Evolutionary conservation across 1,140 invertebrate species (phyloP).

Genomic region (Drosophila simulans): DNA sequence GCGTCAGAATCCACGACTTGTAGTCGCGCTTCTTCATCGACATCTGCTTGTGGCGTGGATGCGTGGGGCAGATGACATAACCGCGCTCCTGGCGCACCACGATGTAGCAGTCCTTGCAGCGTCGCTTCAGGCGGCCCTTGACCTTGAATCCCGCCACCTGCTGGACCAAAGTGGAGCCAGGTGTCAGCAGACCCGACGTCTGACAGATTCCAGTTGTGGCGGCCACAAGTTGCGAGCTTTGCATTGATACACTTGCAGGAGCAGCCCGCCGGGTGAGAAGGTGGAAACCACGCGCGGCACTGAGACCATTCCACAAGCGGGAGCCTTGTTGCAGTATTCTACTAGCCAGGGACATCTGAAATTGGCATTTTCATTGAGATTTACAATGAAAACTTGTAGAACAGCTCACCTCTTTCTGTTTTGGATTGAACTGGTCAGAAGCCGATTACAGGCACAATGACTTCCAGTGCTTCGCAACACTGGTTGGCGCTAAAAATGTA

Average conservation of each 20-base stretch:
- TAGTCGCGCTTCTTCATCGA: slow-evolving; percentile 87
- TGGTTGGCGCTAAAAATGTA: not conserved
- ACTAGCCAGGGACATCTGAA: slow-evolving; percentile 60
- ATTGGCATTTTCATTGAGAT: slow-evolving; percentile 49
- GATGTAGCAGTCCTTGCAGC: slow-evolving; percentile 92
- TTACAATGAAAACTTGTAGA: slow-evolving; percentile 1
- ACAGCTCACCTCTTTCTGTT: slow-evolving; percentile 33
- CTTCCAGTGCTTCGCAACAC: slow-evolving; percentile 3
- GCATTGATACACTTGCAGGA: not conserved
- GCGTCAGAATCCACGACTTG: slow-evolving; percentile 90
- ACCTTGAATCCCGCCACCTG: slow-evolving; percentile 84
- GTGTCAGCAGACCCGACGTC: slow-evolving; percentile 39
- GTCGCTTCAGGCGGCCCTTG: slow-evolving; percentile 86
- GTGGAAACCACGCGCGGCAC: slow-evolving; percentile 57
- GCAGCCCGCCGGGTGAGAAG: slow-evolving; percentile 42
- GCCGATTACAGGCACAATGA: not conserved
- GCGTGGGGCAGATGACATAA: slow-evolving; percentile 90
- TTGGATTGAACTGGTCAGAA: not conserved
- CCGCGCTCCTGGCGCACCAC: slow-evolving; percentile 88
- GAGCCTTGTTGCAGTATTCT: slow-evolving; percentile 51
- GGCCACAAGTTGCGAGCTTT: slow-evolving; percentile 21
- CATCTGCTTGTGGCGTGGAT: slow-evolving; percentile 92
- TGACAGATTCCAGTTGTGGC: not conserved
- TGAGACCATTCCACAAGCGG: slow-evolving; percentile 52
- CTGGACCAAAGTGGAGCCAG: slow-evolving; percentile 54